phyloP scores from a whole-genome alignment of 1,140 invertebrate genomes.

The Copidosoma floridanum region DNA sequence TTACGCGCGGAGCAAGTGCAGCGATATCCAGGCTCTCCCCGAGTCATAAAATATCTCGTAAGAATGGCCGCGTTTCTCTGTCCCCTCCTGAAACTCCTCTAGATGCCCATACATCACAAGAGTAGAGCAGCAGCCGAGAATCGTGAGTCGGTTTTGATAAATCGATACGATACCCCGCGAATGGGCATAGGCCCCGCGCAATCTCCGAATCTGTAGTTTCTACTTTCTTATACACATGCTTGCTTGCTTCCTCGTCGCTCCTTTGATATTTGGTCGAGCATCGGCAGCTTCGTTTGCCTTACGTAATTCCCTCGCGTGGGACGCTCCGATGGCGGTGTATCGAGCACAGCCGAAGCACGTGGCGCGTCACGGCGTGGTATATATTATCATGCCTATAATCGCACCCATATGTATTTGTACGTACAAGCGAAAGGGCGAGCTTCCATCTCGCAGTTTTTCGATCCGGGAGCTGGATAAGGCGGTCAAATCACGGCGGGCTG shows the following conservation, averaged over 20 bases:
- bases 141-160: constrained; percentile 20
- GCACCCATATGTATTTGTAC: too few species aligned
- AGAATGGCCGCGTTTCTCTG: background rate
- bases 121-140: background rate
- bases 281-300: too few species aligned
- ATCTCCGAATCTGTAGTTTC: background rate
- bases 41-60: background rate
- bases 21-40: background rate
- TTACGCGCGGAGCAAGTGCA: constrained; percentile 8
- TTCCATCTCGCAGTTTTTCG: too few species aligned
- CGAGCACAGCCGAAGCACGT: too few species aligned
- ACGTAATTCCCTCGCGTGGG: constrained; percentile 21
- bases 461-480: constrained; percentile 21
- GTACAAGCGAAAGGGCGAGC: too few species aligned
- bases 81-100: background rate
- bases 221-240: background rate
- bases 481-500: constrained; percentile 24
- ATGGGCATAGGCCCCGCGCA: background rate
- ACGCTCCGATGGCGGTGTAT: too few species aligned
- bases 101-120: background rate
- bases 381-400: too few species aligned
- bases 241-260: too few species aligned
- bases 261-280: too few species aligned
- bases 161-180: constrained; percentile 6
- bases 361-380: too few species aligned